Evolutionary conservation across 2,113 vertebrate species (phyloP), one percentile per base, ranked within the genome.

Genomic region (Platycercus adscitus): DNA sequence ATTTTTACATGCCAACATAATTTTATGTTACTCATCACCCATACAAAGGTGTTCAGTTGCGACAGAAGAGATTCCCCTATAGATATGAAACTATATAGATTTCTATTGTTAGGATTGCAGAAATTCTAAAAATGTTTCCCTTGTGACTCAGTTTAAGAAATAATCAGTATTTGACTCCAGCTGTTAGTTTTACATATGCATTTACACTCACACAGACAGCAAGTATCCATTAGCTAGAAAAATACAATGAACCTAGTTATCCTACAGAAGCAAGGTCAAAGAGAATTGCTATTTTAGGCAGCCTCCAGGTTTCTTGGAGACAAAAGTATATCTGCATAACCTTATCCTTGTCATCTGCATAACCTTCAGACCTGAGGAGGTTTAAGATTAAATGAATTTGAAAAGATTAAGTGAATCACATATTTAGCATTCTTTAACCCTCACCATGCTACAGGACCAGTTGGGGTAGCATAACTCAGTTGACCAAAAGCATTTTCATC

Each of bases 281-380:
- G 35, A 68, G 23, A 92, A 81, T 31, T 81, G 35, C 3, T 91
- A 44, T 92, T 95, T 95, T 71, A 94, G 70, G 56, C 41, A 87
- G 44, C 47, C 37, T 87, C 39, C 53, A 81, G 44, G 56, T 95
- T 91, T 92, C 65, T 37, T 76, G 58, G 33, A 89, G 69, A 84
- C 77, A 92, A 86, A 92, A 41, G 19, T 56, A 5, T 68, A 46
- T 61, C 86, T 93, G 60, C 55, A 81, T 78, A 90, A 66, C 58
- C 88, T 93, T 90, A 53, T 82, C 53, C 64, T 90, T 86, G 52
- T 76, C 94, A 86, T 78, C 81, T 84, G 25, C 47, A 55, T 76
- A 89, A 93, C 87, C 70, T 94, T 81, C 69, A 97, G 86, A 88
- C 33, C 46, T 44, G 52, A 79, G 26, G 18, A 91, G 19, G 9